Conservation (phyloP, 2,888 invertebrate genomes). For the Diogma glabrata region DNA sequence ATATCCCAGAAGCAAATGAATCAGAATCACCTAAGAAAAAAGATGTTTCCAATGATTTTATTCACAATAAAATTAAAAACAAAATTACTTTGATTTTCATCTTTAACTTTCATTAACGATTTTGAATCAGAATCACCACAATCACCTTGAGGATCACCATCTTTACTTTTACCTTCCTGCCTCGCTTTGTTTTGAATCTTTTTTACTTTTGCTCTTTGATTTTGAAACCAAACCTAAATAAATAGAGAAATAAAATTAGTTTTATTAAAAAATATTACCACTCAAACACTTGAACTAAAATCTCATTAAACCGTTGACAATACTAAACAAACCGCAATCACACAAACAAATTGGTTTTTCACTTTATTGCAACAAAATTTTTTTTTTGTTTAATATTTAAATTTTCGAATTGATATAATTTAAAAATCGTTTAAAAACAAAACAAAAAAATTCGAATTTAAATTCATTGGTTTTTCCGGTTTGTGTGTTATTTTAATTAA, state of each 20-base stretch:
- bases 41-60: conserved; percentile 31
- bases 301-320: no score
- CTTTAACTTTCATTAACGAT: conserved; percentile 43
- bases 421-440: no score
- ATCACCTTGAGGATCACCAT: conserved; percentile 35
- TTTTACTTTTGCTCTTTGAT: conserved; percentile 53
- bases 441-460: no score
- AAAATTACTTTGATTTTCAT: conserved; percentile 48
- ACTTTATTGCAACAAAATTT: no score
- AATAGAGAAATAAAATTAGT: neutral
- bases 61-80: conserved; percentile 15
- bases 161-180: conserved; percentile 38
- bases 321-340: no score
- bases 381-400: no score
- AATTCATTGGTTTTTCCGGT: no score
- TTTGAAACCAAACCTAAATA: conserved; percentile 50
- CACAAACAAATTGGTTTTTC: no score
- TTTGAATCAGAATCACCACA: conserved; percentile 41
- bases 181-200: conserved; percentile 54
- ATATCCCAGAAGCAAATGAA: conserved; percentile 8
- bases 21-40: conserved; percentile 6
- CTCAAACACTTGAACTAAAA: no score
- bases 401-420: no score
- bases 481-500: no score
- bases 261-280: no score